Evolutionary conservation across 2,113 vertebrate species (phyloP).

Genomic region (Antidorcas marsupialis): DNA sequence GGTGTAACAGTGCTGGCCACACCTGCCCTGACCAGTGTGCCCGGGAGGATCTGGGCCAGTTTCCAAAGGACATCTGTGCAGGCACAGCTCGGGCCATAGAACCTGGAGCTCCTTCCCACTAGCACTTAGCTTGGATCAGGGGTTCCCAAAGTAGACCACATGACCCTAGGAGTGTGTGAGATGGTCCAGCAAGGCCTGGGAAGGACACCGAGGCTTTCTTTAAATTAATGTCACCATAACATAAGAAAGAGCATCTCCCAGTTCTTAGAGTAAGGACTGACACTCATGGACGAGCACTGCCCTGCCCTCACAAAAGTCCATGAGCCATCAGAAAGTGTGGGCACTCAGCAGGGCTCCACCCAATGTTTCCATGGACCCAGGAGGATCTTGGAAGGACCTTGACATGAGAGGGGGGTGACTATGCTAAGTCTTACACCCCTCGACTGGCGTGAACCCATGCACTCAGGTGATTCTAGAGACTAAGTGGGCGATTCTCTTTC

Average conservation of each 20-base stretch:
- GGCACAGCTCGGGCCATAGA: not conserved
- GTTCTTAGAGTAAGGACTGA: not conserved
- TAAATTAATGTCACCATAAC: not conserved
- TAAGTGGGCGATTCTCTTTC: not conserved
- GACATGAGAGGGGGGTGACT: too few relatives aligned
- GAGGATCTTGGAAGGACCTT: not conserved
- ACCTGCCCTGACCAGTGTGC: not conserved
- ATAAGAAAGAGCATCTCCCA: not conserved
- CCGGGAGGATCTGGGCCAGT: not conserved
- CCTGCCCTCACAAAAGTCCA: too few relatives aligned
- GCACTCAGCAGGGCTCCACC: not conserved
- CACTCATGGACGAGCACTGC: too few relatives aligned
- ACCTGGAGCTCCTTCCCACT: not conserved
- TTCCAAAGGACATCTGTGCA: not conserved
- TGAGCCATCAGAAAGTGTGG: not conserved
- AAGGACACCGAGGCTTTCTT: not conserved
- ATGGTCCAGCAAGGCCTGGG: not conserved
- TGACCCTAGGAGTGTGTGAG: not conserved
- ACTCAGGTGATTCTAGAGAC: not conserved
- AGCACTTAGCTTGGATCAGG: not conserved
- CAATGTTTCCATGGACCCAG: not conserved
- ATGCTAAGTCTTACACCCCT: not conserved
- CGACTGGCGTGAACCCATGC: not conserved
- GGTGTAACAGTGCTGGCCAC: not conserved
- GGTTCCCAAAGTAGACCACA: not conserved